Conservation (phyloP, 2,888 invertebrate genomes). For the Gordius sp. region DNA sequence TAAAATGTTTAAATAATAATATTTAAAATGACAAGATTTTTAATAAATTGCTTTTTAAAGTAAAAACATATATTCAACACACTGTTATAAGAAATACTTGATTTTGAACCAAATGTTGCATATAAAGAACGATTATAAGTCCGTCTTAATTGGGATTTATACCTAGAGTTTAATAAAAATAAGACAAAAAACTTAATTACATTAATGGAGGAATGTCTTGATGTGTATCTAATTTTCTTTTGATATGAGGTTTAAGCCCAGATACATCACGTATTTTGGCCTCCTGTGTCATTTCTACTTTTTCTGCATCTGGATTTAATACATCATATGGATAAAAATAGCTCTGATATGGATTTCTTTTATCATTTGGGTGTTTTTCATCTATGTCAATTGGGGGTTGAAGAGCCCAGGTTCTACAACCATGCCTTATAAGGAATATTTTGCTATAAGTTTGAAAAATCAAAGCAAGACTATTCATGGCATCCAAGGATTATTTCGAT, state of each 20-base stretch:
- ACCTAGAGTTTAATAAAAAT: neutral
- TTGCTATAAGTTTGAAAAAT: too few species aligned
- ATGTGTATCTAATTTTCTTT: neutral
- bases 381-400: conserved; percentile 9
- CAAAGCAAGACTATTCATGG: neutral
- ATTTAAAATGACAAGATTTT: too few species aligned
- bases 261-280: conserved; percentile 9
- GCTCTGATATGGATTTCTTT: neutral
- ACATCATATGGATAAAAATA: neutral
- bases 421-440: too few species aligned
- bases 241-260: neutral
- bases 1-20: neutral
- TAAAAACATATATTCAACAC: too few species aligned
- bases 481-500: conserved; percentile 7
- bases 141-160: conserved; percentile 9
- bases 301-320: neutral
- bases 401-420: neutral
- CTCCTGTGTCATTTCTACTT: neutral
- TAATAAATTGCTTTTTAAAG: too few species aligned
- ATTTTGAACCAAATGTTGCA: neutral
- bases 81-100: too few species aligned
- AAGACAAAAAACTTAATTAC: neutral
- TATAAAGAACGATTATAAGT: neutral
- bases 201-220: neutral
- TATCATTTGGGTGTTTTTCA: neutral